Evolutionary conservation across 2,888 invertebrate species (phyloP).

Genomic region (Zygothrica quintamaculata): DNA sequence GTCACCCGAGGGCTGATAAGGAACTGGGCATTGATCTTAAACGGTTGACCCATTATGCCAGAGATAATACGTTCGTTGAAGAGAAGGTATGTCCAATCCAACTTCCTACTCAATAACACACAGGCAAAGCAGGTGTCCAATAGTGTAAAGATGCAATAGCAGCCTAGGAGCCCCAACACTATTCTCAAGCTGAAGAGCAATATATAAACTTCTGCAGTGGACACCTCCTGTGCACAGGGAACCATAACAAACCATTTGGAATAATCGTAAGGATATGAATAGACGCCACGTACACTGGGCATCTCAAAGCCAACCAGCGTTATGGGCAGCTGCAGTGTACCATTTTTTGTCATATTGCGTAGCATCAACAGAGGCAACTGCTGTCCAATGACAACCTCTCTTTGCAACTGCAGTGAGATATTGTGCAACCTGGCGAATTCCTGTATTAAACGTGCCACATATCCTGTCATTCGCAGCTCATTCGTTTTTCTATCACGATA

Average conservation of each 20-base stretch:
- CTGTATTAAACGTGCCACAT: conserved; percentile 41
- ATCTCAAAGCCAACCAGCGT: conserved; percentile 58
- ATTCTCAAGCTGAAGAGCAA: conserved; percentile 28
- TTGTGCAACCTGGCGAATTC: conserved; percentile 48
- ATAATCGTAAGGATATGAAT: conserved; percentile 39
- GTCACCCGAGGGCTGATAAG: conserved; percentile 46
- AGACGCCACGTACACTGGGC: conserved; percentile 21
- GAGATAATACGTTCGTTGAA: conserved; percentile 65
- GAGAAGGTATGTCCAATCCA: conserved; percentile 47
- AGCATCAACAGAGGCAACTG: conserved; percentile 38
- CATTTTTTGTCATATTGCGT: conserved; percentile 61
- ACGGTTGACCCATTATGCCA: conserved; percentile 59
- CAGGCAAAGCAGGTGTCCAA: conserved; percentile 44
- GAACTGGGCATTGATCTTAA: conserved; percentile 24
- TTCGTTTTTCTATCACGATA: conserved; percentile 36
- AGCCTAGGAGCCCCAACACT: conserved; percentile 26
- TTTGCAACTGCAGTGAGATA: conserved; percentile 48
- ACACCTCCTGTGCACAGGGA: conserved; percentile 60
- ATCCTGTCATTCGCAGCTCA: conserved; percentile 33
- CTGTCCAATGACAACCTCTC: conserved; percentile 20
- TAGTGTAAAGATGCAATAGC: conserved; percentile 51
- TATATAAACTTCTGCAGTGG: conserved; percentile 51
- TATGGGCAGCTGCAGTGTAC: conserved; percentile 52
- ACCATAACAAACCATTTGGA: conserved; percentile 53
- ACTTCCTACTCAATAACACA: conserved; percentile 20